Conservation (phyloP, 2,113 vertebrate genomes). For the Catharus bicknelli region DNA sequence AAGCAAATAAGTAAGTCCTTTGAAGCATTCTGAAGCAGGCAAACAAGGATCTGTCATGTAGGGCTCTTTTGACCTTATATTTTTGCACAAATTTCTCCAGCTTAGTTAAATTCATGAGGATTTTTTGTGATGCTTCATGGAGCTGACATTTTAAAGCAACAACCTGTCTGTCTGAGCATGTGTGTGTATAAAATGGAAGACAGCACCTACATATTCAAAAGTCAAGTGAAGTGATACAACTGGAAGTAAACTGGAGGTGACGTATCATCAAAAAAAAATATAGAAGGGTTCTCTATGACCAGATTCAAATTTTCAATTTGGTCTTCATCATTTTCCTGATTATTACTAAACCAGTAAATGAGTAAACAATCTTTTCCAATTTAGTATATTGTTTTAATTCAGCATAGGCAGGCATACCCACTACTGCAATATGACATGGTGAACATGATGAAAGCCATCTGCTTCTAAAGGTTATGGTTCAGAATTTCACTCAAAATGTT, state of each 20-base stretch:
- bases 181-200: conserved; percentile 16
- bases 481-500: conserved; percentile 16
- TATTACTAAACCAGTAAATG: background rate
- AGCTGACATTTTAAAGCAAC: conserved; percentile 55
- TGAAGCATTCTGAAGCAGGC: conserved; percentile 34
- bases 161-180: background rate
- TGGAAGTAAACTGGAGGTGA: conserved; percentile 5
- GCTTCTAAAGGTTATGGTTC: conserved; percentile 34
- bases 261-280: background rate
- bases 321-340: background rate
- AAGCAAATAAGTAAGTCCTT: conserved; percentile 43
- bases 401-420: background rate
- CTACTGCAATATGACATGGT: background rate
- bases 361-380: background rate
- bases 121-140: conserved; percentile 45
- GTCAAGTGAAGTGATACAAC: background rate
- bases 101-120: conserved; percentile 38
- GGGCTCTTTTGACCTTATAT: conserved; percentile 42
- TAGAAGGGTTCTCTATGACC: background rate
- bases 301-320: background rate
- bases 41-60: conserved; percentile 26
- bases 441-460: conserved; percentile 50
- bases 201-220: background rate
- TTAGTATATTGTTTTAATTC: background rate
- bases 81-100: conserved; percentile 52